Base-by-base conservation (phyloP, 2,113 vertebrate species). In the Spermophilus dauricus region DNA sequence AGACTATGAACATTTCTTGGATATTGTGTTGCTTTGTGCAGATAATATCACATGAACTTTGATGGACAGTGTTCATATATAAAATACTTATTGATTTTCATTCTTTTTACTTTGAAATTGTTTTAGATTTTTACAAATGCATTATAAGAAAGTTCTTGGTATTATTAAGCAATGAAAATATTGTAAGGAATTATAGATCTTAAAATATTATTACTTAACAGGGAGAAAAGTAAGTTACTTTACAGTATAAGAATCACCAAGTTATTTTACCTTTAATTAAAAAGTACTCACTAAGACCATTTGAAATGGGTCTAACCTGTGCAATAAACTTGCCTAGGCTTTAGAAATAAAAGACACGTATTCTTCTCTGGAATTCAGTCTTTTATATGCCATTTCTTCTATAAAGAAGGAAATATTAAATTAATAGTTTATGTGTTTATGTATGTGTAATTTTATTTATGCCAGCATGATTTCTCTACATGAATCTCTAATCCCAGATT, bases 201-300 rank as follows among this genome's bases (percentile, higher is more conserved):
- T 96, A 96, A 6, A 97, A 61, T 97, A 95, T 95, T 92, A 48
- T 84, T 97, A 96, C 85, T 97, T 97, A 97, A 80, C 87, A 97
- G 93, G 80, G 85, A 81, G 89, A 69, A 97, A 98, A 96, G 89
- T 76, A 96, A 95, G 86, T 92, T 86, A 92, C 86, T 92, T 88
- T 87, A 24, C 61, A 58, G 86, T 97, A 95, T 96, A 86, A 53
- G n/a, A 95, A 97, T 9, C 96, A 97, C 89, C 94, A 91, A 87
- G 87, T 92, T 98, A 91, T 72, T 96, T 86, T 96, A 69, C n/a
- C 34, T 7, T 94, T 86, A 95, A 82, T 97, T 95, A 42, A 45
- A 93, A 76, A 78, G 8, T 11, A 86, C n/a, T 69, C 42, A 26
- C 45, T 56, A 58, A 24, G 2, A 2, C 2, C 5, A 63, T 63